These are phyloP conservation scores for Nycticorax nycticorax DNA, from an alignment of 2,113 vertebrate species.

Conservation along the genomic window DNA sequence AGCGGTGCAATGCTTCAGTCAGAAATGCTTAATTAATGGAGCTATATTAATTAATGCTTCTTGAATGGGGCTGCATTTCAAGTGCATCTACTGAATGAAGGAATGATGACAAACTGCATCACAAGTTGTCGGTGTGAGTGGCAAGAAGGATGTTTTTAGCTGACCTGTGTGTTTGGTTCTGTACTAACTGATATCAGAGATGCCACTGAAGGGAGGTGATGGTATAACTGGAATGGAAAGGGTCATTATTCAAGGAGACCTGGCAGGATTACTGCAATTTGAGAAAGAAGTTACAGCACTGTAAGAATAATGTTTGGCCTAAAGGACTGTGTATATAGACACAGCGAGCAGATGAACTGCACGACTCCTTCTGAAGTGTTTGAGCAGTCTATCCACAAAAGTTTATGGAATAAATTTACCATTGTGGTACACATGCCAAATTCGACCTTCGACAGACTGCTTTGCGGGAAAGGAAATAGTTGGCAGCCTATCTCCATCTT, in stretches of 20 bases:
- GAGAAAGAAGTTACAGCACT: not conserved
- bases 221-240: not conserved
- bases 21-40: not conserved
- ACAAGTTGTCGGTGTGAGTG: not conserved
- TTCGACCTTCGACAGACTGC: not conserved
- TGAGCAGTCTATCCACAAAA: not conserved
- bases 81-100: not conserved
- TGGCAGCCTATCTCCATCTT: not conserved
- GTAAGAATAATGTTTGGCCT: not conserved
- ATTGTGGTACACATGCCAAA: rapidly evolving
- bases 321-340: not conserved
- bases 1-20: not conserved
- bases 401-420: not conserved
- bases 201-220: not conserved
- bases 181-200: not conserved
- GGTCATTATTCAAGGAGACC: not conserved
- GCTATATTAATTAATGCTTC: not conserved
- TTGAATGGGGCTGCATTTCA: not conserved
- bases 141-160: not conserved
- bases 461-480: not conserved
- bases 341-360: not conserved
- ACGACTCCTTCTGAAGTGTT: not conserved
- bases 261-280: not conserved
- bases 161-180: not conserved
- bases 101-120: not conserved